Evolutionary conservation across 2,888 invertebrate genomes (phyloP), one percentile per base, ranked within the genome.

Genomic region (Amphipyra berbera): DNA sequence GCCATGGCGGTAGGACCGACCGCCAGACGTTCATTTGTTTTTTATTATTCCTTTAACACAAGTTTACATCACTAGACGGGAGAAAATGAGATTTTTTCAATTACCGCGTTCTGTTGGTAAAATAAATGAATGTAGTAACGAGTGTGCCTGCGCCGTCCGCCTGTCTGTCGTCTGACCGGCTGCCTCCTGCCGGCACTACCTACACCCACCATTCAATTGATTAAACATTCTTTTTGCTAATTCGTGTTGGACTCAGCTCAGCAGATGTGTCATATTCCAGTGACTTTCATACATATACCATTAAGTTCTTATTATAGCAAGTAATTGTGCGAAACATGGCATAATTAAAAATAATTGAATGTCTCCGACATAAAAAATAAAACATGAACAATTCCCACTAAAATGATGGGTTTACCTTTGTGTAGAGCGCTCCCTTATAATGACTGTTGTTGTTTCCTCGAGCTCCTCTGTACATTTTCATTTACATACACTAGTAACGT

Each of bases 11-110:
- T 62, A 63, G 68, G 63, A 54, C 50, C 61, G 74, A 73, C 59
- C 53, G 78, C 71, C 78, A 82, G 78, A 76, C 74, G 64, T 63
- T 72, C 72, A 74, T 78, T 82, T 78, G 72, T 76, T 76, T 83
- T 70, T 79, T 82, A 76, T 73, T 81, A 82, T 79, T 76, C 76
- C 61, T 73, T 70, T 73, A 65, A 76, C 78, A 77, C 86, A 88
- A 88, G 84, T 88, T 87, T 87, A 82, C 81, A 75, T 85, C 84
- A 86, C 85, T 86, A 87, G 87, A 82, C 82, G 81, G 79, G 81
- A 78, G 80, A 78, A 88, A 88, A 89, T 89, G 88, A 91, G 89
- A 89, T 85, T 88, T 91, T 92, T 92, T 87, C 91, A 93, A 92
- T 92, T 91, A 92, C 85, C 73, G 78, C 79, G 82, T 85, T 82